These are phyloP conservation scores for Epicauta chinensis DNA, from an alignment of 1,140 invertebrate species.

Conservation along the genomic window DNA sequence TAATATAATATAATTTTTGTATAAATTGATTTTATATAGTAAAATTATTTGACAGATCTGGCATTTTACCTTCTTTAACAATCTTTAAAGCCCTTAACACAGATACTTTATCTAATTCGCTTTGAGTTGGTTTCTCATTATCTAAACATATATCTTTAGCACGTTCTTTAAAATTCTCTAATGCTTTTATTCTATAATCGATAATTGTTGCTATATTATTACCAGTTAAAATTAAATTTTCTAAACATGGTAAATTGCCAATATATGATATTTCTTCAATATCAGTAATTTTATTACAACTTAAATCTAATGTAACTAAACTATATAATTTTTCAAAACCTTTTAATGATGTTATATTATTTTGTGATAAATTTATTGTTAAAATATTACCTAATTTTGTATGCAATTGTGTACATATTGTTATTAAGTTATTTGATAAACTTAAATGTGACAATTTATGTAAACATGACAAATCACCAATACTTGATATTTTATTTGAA, in stretches of 20 bases:
- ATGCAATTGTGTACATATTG: slow-evolving; percentile 67
- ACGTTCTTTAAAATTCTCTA: slow-evolving; percentile 74
- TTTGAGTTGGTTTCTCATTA: slow-evolving; percentile 77
- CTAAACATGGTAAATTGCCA: slow-evolving; percentile 75
- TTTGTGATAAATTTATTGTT: slow-evolving; percentile 79
- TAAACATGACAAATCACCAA: slow-evolving; percentile 72
- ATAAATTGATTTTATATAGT: slow-evolving; percentile 43
- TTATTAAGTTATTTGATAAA: slow-evolving; percentile 70
- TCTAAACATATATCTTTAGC: slow-evolving; percentile 76
- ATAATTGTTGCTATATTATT: slow-evolving; percentile 82
- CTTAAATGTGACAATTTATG: slow-evolving; percentile 69
- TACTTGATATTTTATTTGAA: slow-evolving; percentile 67
- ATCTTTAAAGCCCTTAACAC: slow-evolving; percentile 78
- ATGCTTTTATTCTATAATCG: slow-evolving; percentile 86
- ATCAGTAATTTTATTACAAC: slow-evolving; percentile 74
- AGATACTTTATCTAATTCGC: slow-evolving; percentile 85
- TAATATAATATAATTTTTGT: not conserved
- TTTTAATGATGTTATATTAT: slow-evolving; percentile 67
- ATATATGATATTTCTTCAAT: slow-evolving; percentile 77
- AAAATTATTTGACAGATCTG: slow-evolving; percentile 17
- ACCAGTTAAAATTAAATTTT: slow-evolving; percentile 75
- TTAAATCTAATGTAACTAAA: slow-evolving; percentile 77
- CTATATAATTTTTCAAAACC: slow-evolving; percentile 81
- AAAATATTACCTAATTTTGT: slow-evolving; percentile 84
- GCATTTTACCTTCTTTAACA: slow-evolving; percentile 38